These are phyloP conservation scores for Hydrochoerus hydrochaeris DNA, from an alignment of 2,113 vertebrate genomes.

Conservation along the genomic window DNA sequence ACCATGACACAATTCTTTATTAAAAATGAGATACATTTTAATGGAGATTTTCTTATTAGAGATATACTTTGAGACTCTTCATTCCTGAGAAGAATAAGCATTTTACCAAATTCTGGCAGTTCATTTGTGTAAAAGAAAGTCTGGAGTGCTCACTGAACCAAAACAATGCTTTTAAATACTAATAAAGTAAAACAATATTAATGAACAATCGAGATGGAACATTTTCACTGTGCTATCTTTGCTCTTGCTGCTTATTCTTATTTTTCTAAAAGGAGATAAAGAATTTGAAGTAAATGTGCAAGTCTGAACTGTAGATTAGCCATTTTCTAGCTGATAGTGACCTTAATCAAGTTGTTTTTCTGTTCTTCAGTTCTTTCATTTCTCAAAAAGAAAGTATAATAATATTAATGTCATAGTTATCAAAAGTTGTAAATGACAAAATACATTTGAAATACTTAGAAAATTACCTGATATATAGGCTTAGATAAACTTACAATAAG, in stretches of 20 bases:
- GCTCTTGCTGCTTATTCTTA: neutral
- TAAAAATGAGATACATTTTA: neutral
- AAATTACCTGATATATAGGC: neutral
- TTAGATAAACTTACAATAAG: neutral
- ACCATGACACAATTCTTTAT: neutral
- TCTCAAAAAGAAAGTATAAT: neutral
- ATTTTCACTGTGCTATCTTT: neutral
- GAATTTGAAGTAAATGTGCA: neutral
- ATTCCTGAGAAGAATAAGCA: neutral
- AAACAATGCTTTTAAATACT: neutral
- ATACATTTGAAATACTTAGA: constrained; percentile 23
- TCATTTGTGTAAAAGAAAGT: neutral
- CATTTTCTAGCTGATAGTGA: neutral
- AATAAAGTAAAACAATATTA: neutral
- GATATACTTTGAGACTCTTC: neutral
- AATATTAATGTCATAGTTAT: neutral
- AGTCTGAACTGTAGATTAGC: neutral
- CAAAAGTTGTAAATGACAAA: neutral
- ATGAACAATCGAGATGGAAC: neutral
- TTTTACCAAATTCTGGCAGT: neutral
- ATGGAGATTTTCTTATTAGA: neutral
- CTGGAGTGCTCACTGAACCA: neutral
- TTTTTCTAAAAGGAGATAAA: neutral
- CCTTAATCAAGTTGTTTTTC: neutral
- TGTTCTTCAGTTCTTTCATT: neutral